Base-by-base conservation (phyloP, 2,888 invertebrate genomes). In the Netelia fuscicornis region DNA sequence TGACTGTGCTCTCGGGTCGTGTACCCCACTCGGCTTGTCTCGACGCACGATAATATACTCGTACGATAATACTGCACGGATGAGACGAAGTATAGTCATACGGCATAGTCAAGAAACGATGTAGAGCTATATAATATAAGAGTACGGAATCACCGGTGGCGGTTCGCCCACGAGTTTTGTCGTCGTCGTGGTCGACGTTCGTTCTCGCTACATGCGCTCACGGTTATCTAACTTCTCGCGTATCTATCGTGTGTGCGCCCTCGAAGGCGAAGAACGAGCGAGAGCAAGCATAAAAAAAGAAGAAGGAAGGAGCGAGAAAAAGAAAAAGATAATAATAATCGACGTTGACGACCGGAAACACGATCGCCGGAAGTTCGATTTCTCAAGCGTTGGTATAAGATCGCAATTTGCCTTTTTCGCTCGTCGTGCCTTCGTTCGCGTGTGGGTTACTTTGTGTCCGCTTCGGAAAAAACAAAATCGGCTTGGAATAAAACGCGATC, bases 291-390 rank as follows among this genome's bases (percentile, higher is more conserved):
- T 52, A 44, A 23, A 23, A 60, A 44, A 10, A 10, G 56, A 56
- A 13, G 11, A 23, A 70, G n/a, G 48, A 79, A n/a, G 48, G 23
- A 30, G 20, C 11, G 1, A 56, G 20, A 56, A 48, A 30, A 3
- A 42, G 8, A 13, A 77, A 60, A 56, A 65, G 56, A 13, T 5
- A 6, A 56, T n/a, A 42, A 23, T 58, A 80, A 72, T 44, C 23
- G 13, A 8, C 86, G 62, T 87, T 87, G 87, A 86, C 87, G 48
- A 86, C 88, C 89, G 90, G 89, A 89, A 90, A 85, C 85, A 83
- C 85, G 87, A 75, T 86, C 87, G 75, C 86, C 88, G 89, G 90
- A 89, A 81, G 81, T 75, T 48, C 56, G 30, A 30, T 30, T 30
- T 20, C 62, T 30, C 77, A 56, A 56, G 30, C 30, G 5, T n/a